Percentiles rank a stretch among this genome's conserved stretches.
phyloP scores from a whole-genome alignment of 2,888 invertebrate species.

The Aradus depressus region DNA sequence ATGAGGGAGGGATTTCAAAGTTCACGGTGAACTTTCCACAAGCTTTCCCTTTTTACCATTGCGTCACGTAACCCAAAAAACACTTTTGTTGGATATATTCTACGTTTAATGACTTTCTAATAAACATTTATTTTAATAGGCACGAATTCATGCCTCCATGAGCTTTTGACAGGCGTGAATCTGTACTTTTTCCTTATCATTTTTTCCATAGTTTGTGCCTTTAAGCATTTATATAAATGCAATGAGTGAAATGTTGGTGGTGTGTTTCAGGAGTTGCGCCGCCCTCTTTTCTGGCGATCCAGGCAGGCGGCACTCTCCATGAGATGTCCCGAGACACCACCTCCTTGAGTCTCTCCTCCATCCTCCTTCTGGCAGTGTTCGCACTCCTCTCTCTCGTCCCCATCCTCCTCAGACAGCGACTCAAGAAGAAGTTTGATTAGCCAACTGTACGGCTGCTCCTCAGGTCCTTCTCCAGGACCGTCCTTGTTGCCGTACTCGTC shows the following conservation, averaged over 20 bases:
- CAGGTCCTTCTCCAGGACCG: slow-evolving; percentile 19
- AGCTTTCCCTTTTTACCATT: too few relatives aligned
- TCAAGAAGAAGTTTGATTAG: slow-evolving; percentile 66
- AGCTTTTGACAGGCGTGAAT: too few relatives aligned
- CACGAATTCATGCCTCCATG: too few relatives aligned
- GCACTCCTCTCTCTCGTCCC: slow-evolving; percentile 78
- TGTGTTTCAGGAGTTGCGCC: slow-evolving; percentile 73
- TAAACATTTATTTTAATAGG: too few relatives aligned
- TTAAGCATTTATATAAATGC: too few relatives aligned
- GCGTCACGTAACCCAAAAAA: too few relatives aligned
- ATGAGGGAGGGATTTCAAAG: too few relatives aligned
- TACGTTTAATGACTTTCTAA: too few relatives aligned
- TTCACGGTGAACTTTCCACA: too few relatives aligned
- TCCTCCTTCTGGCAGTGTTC: slow-evolving; percentile 62
- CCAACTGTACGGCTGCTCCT: slow-evolving; percentile 23
- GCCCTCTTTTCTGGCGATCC: slow-evolving; percentile 93
- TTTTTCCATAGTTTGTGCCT: background rate
- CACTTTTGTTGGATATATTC: too few relatives aligned
- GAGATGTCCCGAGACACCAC: slow-evolving; percentile 70
- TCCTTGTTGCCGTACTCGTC: slow-evolving; percentile 22
- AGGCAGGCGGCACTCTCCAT: slow-evolving; percentile 93
- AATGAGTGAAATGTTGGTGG: slow-evolving; percentile 8
- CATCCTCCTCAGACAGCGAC: slow-evolving; percentile 68
- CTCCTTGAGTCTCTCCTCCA: slow-evolving; percentile 79
- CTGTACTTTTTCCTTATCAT: too few relatives aligned